Evolutionary conservation across 2,113 vertebrate genomes (phyloP).

Genomic region (Gobius niger): DNA sequence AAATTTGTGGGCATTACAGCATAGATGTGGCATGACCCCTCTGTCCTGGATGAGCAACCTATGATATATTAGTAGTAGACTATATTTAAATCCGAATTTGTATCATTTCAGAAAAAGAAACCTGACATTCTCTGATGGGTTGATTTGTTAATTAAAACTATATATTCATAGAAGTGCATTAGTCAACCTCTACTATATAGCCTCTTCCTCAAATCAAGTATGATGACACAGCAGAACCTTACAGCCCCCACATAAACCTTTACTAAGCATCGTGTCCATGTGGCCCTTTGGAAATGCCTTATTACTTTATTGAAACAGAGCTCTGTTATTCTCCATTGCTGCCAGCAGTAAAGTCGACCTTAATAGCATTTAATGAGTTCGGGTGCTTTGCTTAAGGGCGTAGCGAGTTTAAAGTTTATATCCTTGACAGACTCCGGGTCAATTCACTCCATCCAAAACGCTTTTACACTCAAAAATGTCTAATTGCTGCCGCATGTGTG

Average conservation of each 20-base stretch:
- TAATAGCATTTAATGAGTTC: conserved; percentile 52
- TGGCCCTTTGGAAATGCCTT: conserved; percentile 21
- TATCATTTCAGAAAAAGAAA: too few relatives aligned
- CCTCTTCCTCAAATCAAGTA: not conserved
- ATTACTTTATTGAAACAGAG: conserved; percentile 22
- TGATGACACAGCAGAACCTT: not conserved
- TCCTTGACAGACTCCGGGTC: conserved; percentile 24
- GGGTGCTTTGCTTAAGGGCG: conserved; percentile 50
- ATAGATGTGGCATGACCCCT: too few relatives aligned
- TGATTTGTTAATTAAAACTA: too few relatives aligned
- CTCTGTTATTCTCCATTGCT: conserved; percentile 30
- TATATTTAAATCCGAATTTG: too few relatives aligned
- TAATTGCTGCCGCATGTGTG: not conserved
- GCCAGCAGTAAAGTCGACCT: conserved; percentile 34
- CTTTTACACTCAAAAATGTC: conserved; percentile 1
- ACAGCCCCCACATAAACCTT: not conserved
- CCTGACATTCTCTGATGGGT: too few relatives aligned
- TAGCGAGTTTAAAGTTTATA: conserved; percentile 32
- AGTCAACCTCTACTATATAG: too few relatives aligned
- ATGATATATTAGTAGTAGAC: too few relatives aligned
- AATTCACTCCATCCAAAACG: conserved; percentile 19
- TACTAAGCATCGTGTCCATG: conserved; percentile 17
- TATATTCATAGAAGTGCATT: too few relatives aligned
- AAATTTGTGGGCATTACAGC: too few relatives aligned
- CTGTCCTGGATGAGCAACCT: too few relatives aligned